Conservation (phyloP, 2,888 invertebrate species). For the Noctua fimbriata region DNA sequence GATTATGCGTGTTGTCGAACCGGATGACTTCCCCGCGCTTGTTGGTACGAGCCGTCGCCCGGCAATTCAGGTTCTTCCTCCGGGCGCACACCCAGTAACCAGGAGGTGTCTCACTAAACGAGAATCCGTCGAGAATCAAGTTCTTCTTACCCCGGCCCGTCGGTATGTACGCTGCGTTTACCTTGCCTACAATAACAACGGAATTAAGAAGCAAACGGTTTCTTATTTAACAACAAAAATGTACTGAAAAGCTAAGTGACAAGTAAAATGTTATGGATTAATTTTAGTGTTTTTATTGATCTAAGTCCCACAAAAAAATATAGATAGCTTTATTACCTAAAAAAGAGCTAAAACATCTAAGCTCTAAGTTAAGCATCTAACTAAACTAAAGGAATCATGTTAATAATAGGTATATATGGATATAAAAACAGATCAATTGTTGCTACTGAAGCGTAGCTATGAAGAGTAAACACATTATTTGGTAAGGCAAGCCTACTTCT, state of each 20-base stretch:
- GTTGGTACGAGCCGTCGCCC: slow-evolving; percentile 81
- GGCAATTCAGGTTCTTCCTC: slow-evolving; percentile 71
- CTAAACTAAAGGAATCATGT: neutral
- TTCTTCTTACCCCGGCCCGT: slow-evolving; percentile 79
- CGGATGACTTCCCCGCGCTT: slow-evolving; percentile 76
- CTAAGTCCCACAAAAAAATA: neutral
- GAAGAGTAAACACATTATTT: slow-evolving; percentile 12
- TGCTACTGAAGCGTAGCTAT: slow-evolving; percentile 18
- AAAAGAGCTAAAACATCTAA: neutral
- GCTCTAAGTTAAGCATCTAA: neutral
- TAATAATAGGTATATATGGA: slow-evolving; percentile 3
- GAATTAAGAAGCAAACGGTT: slow-evolving; percentile 29
- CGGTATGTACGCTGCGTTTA: slow-evolving; percentile 81
- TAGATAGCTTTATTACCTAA: neutral
- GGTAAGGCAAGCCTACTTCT: slow-evolving; percentile 11
- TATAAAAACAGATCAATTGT: slow-evolving; percentile 21
- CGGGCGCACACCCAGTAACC: slow-evolving; percentile 80
- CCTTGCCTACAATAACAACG: slow-evolving; percentile 70
- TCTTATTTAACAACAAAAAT: neutral
- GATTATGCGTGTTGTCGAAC: slow-evolving; percentile 77
- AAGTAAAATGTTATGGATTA: slow-evolving; percentile 11
- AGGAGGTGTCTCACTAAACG: slow-evolving; percentile 73
- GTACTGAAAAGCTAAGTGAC: slow-evolving; percentile 1
- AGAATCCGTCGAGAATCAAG: slow-evolving; percentile 80
- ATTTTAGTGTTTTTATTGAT: slow-evolving; percentile 21